A percentile compares a stretch with the other conserved stretches of the same genome.
Evolutionary conservation across 2,113 vertebrate species (phyloP).

Genomic region (Thinocorus orbignyianus): DNA sequence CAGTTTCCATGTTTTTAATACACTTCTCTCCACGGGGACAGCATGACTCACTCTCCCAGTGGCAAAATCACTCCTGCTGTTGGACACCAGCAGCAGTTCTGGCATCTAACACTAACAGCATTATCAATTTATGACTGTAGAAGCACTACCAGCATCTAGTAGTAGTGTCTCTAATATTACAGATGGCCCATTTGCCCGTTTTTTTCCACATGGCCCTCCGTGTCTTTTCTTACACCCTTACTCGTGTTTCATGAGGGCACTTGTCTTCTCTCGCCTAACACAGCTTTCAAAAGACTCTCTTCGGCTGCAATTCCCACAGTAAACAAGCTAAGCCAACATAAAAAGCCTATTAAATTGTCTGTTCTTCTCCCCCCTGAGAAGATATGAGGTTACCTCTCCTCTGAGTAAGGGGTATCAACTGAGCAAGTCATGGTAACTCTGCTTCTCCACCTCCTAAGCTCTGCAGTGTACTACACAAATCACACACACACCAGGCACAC

Average conservation of each 20-base stretch:
- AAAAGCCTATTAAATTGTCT: neutral
- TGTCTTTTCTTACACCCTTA: constrained; percentile 17
- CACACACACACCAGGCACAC: neutral
- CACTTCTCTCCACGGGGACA: constrained; percentile 38
- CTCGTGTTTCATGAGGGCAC: constrained; percentile 11
- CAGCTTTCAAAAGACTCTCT: neutral
- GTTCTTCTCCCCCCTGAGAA: neutral
- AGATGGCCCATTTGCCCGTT: constrained; percentile 12
- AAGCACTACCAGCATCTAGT: constrained; percentile 40
- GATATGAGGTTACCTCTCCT: neutral
- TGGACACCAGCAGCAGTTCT: constrained; percentile 43
- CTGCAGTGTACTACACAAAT: neutral
- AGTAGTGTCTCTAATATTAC: constrained; percentile 21
- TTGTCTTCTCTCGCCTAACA: neutral
- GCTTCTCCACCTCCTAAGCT: neutral
- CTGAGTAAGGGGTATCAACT: neutral
- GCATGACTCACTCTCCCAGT: constrained; percentile 50
- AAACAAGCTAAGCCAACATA: neutral
- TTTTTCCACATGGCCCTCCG: neutral
- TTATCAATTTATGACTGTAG: constrained; percentile 58
- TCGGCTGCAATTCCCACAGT: neutral
- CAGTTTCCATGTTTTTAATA: constrained; percentile 42
- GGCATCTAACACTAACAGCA: constrained; percentile 47
- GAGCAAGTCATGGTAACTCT: neutral
- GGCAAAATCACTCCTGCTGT: constrained; percentile 49